Evolutionary conservation across 1,140 invertebrate genomes (phyloP), one percentile per base, ranked within the genome.

Genomic region (Penaeus chinensis): DNA sequence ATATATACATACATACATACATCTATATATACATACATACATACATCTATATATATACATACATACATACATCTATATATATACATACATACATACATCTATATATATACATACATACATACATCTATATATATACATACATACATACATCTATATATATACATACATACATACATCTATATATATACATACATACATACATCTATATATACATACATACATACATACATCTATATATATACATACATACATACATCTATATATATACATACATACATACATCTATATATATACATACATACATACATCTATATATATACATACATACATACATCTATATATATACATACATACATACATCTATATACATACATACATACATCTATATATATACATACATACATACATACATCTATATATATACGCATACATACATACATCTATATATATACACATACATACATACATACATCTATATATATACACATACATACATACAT

Each of bases 291-390:
- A 66, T 66, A 66, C 11, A 66, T 66, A 66, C 24, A 66, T 66
- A 66, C n/a, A n/a, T n/a, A n/a, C n/a, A n/a, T n/a, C n/a, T n/a
- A 65, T 65, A 65, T 65, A 65, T 65, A 4, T 65, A 66, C 11
- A 5, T 13, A 66, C 11, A 66, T 66, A 66, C 11, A 66, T 66
- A 66, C 24, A 66, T 66, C 4, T 65, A 66, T 66, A 5, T 13
- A 66, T 66, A 66, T 66, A 66, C 11, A 66, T 66, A 66, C 24
- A 66, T 66, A 66, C n/a, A n/a, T n/a, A n/a, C n/a, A n/a, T n/a
- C n/a, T n/a, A n/a, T n/a, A n/a, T n/a, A n/a, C n/a, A n/a, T n/a
- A n/a, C n/a, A n/a, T n/a, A n/a, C n/a, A n/a, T n/a, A n/a, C n/a
- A n/a, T n/a, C n/a, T 65, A 66, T 66, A 5, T 13, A 66, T 66